Evolutionary conservation across 2,113 vertebrate genomes (phyloP).

Genomic region (Eolophus roseicapilla): DNA sequence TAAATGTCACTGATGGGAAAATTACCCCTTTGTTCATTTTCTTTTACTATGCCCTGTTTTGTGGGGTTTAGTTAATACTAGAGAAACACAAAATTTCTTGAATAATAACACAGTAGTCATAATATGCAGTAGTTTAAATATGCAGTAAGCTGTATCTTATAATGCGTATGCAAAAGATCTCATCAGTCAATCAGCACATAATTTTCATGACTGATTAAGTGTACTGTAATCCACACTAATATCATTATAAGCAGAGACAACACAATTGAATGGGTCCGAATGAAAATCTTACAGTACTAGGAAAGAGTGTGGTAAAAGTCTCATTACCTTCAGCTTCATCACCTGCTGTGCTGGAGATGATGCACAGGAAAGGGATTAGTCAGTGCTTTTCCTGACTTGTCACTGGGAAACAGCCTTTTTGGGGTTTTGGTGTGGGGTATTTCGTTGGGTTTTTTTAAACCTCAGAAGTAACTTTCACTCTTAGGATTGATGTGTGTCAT

Average conservation of each 20-base stretch:
- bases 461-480: not conserved
- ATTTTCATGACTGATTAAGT: not conserved
- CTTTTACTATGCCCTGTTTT: not conserved
- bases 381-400: not conserved
- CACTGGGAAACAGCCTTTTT: not conserved
- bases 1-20: not conserved
- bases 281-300: not conserved
- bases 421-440: not conserved
- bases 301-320: not conserved
- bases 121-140: not conserved
- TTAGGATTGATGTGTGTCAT: not conserved
- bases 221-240: not conserved
- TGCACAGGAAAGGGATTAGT: not conserved
- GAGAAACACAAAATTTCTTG: not conserved
- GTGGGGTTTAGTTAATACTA: not conserved
- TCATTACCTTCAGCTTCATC: not conserved
- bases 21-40: not conserved
- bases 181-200: not conserved
- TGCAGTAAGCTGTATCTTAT: not conserved
- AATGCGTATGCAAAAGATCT: not conserved
- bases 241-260: not conserved
- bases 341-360: rapidly evolving
- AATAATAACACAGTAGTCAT: not conserved
- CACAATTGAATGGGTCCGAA: rapidly evolving
- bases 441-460: not conserved